These are phyloP conservation scores for Lucilia sericata DNA, from an alignment of 1,140 invertebrate genomes.

Conservation along the genomic window DNA sequence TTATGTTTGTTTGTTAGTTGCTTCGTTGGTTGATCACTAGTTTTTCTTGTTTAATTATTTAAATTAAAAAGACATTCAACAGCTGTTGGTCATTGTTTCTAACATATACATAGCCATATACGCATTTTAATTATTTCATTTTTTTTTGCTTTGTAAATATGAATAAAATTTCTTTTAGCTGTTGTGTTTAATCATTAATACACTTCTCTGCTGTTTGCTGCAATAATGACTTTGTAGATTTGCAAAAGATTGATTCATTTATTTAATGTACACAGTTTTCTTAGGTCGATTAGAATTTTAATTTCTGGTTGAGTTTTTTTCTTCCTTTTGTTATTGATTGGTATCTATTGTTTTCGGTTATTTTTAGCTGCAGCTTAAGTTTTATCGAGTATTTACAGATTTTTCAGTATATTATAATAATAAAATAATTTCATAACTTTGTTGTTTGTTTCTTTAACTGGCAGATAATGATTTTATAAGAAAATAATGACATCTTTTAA, in stretches of 20 bases:
- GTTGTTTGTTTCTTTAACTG: no score
- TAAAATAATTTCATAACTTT: no score
- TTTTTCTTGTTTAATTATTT: constrained; percentile 30
- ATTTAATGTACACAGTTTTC: background rate
- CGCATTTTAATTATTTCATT: background rate
- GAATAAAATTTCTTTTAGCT: background rate
- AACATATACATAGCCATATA: background rate
- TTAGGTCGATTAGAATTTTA: background rate
- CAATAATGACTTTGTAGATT: background rate
- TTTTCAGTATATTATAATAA: no score
- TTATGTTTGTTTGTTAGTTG: background rate
- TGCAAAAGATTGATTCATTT: background rate
- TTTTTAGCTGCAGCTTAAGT: no score
- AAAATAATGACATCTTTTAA: background rate
- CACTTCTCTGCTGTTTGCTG: background rate
- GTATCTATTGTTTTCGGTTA: no score
- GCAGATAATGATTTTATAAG: background rate
- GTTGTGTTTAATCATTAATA: background rate
- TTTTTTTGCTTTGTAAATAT: background rate
- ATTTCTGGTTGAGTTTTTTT: background rate
- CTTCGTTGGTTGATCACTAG: constrained; percentile 7
- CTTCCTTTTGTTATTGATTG: no score
- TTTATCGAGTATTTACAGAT: no score
- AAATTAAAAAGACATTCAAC: constrained; percentile 36
- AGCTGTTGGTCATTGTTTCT: constrained; percentile 20